A percentile compares a stretch with the other conserved stretches of the same genome.
Conservation (phyloP, 2,888 invertebrate genomes). For the Athalia rosae region DNA sequence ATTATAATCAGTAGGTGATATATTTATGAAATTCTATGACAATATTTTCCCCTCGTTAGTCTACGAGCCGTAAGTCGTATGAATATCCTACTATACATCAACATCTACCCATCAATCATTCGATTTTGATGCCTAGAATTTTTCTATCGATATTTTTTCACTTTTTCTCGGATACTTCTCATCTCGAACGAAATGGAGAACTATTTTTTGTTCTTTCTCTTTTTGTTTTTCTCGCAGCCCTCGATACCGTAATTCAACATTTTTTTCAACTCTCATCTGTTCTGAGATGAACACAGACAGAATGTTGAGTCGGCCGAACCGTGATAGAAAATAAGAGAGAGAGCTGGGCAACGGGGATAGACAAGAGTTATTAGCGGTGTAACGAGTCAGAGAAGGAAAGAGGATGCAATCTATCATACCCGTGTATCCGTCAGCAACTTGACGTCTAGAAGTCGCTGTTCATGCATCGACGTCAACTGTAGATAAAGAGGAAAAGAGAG, state of each 20-base stretch:
- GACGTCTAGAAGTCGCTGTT: slow-evolving; percentile 37
- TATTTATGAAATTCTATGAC: too few relatives aligned
- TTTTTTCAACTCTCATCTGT: background rate
- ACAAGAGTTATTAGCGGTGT: slow-evolving; percentile 20
- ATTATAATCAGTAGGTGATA: too few relatives aligned
- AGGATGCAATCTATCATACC: slow-evolving; percentile 41
- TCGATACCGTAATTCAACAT: slow-evolving; percentile 1
- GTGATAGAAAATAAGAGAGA: background rate
- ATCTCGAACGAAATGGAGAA: too few relatives aligned
- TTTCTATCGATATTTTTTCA: too few relatives aligned
- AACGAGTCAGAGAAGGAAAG: slow-evolving; percentile 35
- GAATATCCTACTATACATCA: too few relatives aligned
- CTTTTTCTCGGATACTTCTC: too few relatives aligned
- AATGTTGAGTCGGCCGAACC: background rate
- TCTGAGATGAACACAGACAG: background rate
- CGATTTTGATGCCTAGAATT: too few relatives aligned
- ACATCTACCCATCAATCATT: too few relatives aligned
- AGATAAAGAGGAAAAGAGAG: background rate
- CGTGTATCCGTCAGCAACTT: slow-evolving; percentile 44
- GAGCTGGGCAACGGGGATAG: background rate
- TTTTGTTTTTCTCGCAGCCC: background rate
- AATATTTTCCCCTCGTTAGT: too few relatives aligned
- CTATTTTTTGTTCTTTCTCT: too few relatives aligned
- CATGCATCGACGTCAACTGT: background rate
- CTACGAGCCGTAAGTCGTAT: too few relatives aligned